These are phyloP conservation scores for Coenobita brevimanus DNA, from an alignment of 1,140 invertebrate genomes.

Conservation along the genomic window DNA sequence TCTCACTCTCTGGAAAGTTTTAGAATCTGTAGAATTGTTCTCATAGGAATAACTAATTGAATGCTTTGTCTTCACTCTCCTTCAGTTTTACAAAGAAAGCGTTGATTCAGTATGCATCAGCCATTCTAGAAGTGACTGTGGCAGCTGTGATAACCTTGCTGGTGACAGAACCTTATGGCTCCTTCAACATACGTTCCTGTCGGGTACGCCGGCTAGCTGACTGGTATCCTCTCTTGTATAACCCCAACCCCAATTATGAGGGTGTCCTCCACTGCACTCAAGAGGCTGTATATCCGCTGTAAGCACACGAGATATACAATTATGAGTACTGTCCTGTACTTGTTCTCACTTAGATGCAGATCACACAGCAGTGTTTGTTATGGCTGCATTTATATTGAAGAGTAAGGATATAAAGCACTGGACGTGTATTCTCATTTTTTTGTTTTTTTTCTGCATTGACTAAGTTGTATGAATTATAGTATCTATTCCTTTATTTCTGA, in stretches of 20 bases:
- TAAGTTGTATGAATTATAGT: no score
- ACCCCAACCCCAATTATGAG: conserved; percentile 94
- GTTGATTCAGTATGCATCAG: conserved; percentile 83
- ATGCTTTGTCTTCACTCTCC: conserved; percentile 68
- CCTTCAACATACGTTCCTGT: conserved; percentile 84
- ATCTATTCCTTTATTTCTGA: neutral
- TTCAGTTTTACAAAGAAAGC: conserved; percentile 82
- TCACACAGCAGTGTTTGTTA: neutral
- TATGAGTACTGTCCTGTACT: neutral
- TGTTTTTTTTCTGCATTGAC: no score
- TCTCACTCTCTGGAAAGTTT: no score
- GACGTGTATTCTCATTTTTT: no score
- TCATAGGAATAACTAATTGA: no score
- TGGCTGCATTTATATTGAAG: no score
- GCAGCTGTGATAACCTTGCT: conserved; percentile 85
- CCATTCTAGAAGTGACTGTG: conserved; percentile 84
- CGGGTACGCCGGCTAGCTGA: conserved; percentile 86
- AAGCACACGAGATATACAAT: conserved; percentile 76
- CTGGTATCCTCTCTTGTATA: conserved; percentile 96
- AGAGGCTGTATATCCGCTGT: conserved; percentile 97
- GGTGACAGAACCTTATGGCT: conserved; percentile 84
- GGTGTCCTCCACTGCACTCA: conserved; percentile 93
- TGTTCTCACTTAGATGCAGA: neutral
- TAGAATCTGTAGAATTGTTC: no score
- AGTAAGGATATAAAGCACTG: no score